These are phyloP conservation scores for Tyrannus savana DNA, from an alignment of 2,113 vertebrate species.

Conservation along the genomic window DNA sequence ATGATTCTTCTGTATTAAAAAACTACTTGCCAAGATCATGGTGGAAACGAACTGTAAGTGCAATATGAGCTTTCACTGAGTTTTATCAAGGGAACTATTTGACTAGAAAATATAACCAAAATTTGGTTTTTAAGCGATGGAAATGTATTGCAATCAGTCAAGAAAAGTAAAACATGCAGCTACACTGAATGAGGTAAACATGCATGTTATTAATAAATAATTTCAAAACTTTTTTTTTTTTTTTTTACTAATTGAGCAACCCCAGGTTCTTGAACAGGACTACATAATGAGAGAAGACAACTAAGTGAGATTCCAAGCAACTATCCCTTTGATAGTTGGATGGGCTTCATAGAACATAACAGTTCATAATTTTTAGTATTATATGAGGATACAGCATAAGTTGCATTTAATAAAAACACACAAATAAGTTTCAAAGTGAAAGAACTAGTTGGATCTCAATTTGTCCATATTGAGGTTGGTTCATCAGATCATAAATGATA, in stretches of 20 bases:
- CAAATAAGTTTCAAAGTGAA: background rate
- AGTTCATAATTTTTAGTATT: background rate
- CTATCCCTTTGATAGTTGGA: background rate
- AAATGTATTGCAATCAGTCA: background rate
- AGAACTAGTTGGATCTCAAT: background rate
- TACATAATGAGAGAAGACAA: background rate
- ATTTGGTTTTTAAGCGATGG: background rate
- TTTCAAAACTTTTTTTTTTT: background rate
- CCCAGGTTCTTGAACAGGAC: background rate
- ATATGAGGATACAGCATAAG: background rate
- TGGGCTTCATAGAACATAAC: background rate
- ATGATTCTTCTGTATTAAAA: background rate
- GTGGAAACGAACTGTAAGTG: slow-evolving; percentile 8
- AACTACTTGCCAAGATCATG: background rate
- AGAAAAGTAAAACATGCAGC: background rate
- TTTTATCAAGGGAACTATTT: slow-evolving; percentile 5
- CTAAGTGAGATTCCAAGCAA: background rate
- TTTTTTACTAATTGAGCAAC: background rate
- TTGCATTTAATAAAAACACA: background rate
- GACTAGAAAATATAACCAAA: background rate
- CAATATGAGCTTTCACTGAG: background rate
- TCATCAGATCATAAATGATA: background rate
- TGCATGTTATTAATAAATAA: background rate
- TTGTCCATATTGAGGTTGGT: background rate
- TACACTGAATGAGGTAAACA: background rate